These are phyloP conservation scores for Drosophila seguyi DNA, from an alignment of 1,140 invertebrate genomes.

Conservation along the genomic window DNA sequence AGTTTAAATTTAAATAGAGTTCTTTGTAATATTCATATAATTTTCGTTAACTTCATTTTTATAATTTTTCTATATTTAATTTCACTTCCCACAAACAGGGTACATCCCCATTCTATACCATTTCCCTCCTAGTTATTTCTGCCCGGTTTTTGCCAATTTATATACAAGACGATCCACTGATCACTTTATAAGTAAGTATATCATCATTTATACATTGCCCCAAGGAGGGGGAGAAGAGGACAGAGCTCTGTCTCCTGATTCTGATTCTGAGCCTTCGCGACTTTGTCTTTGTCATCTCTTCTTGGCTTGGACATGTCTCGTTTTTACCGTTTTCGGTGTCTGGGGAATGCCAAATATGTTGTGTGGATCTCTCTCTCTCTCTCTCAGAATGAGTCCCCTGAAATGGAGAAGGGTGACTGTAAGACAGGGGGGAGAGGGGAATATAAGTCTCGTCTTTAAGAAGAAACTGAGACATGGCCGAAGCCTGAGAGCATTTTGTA, in stretches of 20 bases:
- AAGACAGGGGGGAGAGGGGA: not conserved
- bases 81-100: not conserved
- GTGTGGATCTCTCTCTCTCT: constrained; percentile 56
- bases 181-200: constrained; percentile 75
- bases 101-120: not conserved
- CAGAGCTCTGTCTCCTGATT: not conserved
- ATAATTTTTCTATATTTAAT: fast-evolving
- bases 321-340: constrained; percentile 78
- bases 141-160: constrained; percentile 40
- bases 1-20: not conserved
- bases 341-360: constrained; percentile 77
- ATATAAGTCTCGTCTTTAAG: not conserved
- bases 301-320: constrained; percentile 44
- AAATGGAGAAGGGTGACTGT: constrained; percentile 22
- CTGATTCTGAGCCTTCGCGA: not conserved
- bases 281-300: constrained; percentile 40
- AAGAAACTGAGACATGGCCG: constrained; percentile 4
- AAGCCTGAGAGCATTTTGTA: constrained; percentile 68
- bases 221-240: too few species aligned
- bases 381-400: constrained; percentile 35
- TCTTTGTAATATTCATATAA: not conserved
- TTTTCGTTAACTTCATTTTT: not conserved
- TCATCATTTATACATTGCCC: constrained; percentile 65
- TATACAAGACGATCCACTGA: constrained; percentile 62
- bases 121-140: constrained; percentile 18